Conservation (phyloP, 2,113 vertebrate species). For the Psephotus haematonotus region DNA sequence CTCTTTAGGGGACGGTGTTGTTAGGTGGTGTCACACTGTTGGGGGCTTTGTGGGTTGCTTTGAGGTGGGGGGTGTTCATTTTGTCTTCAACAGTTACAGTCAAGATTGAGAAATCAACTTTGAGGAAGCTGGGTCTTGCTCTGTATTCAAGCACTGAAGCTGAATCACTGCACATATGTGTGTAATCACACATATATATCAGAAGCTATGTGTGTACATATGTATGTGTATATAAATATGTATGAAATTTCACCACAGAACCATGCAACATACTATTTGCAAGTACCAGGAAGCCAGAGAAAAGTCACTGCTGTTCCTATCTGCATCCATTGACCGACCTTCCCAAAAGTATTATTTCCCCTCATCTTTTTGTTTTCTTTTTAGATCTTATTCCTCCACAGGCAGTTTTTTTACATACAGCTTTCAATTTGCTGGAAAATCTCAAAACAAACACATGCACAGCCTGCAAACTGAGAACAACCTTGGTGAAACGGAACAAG, state of each 20-base stretch:
- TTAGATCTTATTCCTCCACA: background rate
- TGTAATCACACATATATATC: background rate
- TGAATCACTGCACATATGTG: accelerated
- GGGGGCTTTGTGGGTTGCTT: background rate
- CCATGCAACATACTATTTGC: background rate
- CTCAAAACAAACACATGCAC: background rate
- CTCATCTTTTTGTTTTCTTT: background rate
- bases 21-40: accelerated
- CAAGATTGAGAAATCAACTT: background rate
- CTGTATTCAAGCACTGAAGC: background rate
- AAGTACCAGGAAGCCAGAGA: background rate
- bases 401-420: background rate
- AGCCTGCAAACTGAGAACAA: background rate
- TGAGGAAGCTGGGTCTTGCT: background rate
- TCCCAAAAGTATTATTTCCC: background rate
- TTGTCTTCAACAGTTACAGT: background rate
- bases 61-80: background rate
- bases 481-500: background rate
- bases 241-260: background rate
- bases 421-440: conserved; percentile 2
- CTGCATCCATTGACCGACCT: background rate
- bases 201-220: no score
- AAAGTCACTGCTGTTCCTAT: background rate
- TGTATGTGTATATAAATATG: accelerated
- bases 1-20: background rate